Evolutionary conservation across 2,888 invertebrate genomes (phyloP).

Genomic region (Volucella zonaria): DNA sequence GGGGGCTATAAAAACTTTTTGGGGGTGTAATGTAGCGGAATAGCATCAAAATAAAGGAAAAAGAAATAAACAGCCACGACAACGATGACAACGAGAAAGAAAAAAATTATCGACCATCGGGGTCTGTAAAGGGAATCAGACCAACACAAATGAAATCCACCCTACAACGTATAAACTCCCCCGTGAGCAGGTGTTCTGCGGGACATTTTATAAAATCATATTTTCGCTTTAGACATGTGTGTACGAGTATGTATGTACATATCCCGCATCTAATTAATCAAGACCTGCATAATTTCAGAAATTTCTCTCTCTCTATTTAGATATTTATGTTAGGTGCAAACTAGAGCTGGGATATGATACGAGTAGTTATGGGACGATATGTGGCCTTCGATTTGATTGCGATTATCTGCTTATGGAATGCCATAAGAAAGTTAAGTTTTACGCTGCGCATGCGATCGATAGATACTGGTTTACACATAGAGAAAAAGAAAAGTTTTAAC

Average conservation of each 20-base stretch:
- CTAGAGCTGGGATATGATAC: slow-evolving; percentile 34
- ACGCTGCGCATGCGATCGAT: slow-evolving; percentile 63
- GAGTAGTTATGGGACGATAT: slow-evolving; percentile 54
- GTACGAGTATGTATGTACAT: neutral
- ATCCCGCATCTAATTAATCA: slow-evolving; percentile 40
- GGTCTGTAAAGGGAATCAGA: slow-evolving; percentile 21
- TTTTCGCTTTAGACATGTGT: slow-evolving; percentile 16
- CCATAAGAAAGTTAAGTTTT: slow-evolving; percentile 25
- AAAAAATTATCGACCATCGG: slow-evolving; percentile 68
- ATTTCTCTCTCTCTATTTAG: slow-evolving; percentile 2
- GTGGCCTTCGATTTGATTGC: slow-evolving; percentile 68
- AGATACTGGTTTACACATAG: slow-evolving; percentile 18
- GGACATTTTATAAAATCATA: slow-evolving; percentile 9
- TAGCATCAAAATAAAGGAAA: slow-evolving; percentile 61
- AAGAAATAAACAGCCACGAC: slow-evolving; percentile 22
- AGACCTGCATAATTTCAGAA: slow-evolving; percentile 52
- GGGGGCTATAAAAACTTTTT: slow-evolving; percentile 45
- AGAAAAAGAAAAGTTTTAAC: slow-evolving; percentile 53
- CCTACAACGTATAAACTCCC: neutral
- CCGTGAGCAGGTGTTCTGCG: slow-evolving; percentile 13
- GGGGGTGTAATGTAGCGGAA: slow-evolving; percentile 56
- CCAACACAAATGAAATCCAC: slow-evolving; percentile 13
- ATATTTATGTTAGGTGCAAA: neutral
- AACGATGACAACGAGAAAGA: slow-evolving; percentile 31
- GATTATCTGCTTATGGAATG: slow-evolving; percentile 39